Percentiles rank a stretch among this genome's conserved stretches.
phyloP scores from a whole-genome alignment of 2,888 invertebrate genomes.

The Calephelis perditalis region DNA sequence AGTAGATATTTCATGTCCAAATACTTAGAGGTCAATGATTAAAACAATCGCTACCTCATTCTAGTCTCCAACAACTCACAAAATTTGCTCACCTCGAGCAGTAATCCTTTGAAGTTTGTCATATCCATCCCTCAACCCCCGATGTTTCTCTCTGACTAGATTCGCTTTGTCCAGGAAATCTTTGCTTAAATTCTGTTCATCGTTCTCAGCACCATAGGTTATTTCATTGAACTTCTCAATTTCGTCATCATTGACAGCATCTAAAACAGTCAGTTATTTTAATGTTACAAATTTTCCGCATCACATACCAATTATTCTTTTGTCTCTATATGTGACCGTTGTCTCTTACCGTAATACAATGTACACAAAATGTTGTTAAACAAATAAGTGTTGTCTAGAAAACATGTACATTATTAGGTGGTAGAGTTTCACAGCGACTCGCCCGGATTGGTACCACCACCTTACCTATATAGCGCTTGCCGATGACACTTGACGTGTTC shows the following conservation, averaged over 20 bases:
- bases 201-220: conserved; percentile 71
- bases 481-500: too few species aligned
- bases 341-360: too few species aligned
- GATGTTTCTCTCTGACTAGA: conserved; percentile 84
- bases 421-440: too few species aligned
- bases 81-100: conserved; percentile 74
- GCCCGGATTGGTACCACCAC: too few species aligned
- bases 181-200: conserved; percentile 59
- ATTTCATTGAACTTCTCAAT: conserved; percentile 85
- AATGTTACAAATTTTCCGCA: neutral
- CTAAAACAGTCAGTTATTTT: conserved; percentile 52
- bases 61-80: neutral
- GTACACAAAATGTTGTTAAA: too few species aligned
- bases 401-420: too few species aligned
- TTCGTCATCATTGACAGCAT: conserved; percentile 85
- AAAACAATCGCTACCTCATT: too few species aligned
- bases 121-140: conserved; percentile 86
- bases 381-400: too few species aligned
- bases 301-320: neutral
- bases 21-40: too few species aligned
- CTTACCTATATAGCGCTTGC: too few species aligned
- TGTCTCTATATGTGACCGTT: too few species aligned
- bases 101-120: conserved; percentile 86
- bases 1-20: too few species aligned
- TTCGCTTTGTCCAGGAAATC: conserved; percentile 84